phyloP scores from a whole-genome alignment of 1,140 invertebrate species.

The Psix sp. region DNA sequence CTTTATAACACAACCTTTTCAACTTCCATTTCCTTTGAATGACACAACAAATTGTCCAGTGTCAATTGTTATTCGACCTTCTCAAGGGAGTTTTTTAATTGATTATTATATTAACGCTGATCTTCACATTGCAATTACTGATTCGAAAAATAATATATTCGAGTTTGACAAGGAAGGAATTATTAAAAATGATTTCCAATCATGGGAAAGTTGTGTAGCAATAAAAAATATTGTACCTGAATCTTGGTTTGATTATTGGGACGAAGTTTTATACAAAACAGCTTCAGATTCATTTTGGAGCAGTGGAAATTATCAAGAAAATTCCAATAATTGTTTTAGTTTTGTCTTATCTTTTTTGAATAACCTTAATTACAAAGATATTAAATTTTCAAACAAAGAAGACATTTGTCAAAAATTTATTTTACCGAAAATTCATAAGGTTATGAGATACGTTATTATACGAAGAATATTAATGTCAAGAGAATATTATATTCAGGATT shows the following conservation, averaged over 20 bases:
- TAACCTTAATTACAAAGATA: constrained; percentile 61
- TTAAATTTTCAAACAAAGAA: constrained; percentile 67
- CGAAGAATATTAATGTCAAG: constrained; percentile 58
- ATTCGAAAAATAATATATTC: constrained; percentile 63
- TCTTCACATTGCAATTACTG: constrained; percentile 70
- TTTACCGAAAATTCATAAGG: constrained; percentile 69
- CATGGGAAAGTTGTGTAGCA: constrained; percentile 67
- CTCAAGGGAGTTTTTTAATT: constrained; percentile 67
- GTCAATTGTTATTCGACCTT: constrained; percentile 67
- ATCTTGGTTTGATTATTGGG: constrained; percentile 71
- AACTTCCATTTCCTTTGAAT: constrained; percentile 68
- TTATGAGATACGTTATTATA: constrained; percentile 66
- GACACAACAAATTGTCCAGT: constrained; percentile 63
- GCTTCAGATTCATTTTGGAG: constrained; percentile 63
- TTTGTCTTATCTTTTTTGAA: constrained; percentile 72
- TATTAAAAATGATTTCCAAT: constrained; percentile 61
- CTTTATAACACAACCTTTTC: constrained; percentile 66
- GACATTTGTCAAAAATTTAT: constrained; percentile 68
- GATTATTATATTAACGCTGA: constrained; percentile 64
- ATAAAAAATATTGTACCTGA: constrained; percentile 66
- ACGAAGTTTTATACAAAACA: constrained; percentile 61
- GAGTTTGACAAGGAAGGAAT: constrained; percentile 71
- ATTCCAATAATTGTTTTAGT: constrained; percentile 68
- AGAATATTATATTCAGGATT: constrained; percentile 32
- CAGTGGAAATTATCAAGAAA: constrained; percentile 63